These are phyloP conservation scores for Artemisiospiza belli DNA, from an alignment of 2,113 vertebrate species.

Conservation along the genomic window DNA sequence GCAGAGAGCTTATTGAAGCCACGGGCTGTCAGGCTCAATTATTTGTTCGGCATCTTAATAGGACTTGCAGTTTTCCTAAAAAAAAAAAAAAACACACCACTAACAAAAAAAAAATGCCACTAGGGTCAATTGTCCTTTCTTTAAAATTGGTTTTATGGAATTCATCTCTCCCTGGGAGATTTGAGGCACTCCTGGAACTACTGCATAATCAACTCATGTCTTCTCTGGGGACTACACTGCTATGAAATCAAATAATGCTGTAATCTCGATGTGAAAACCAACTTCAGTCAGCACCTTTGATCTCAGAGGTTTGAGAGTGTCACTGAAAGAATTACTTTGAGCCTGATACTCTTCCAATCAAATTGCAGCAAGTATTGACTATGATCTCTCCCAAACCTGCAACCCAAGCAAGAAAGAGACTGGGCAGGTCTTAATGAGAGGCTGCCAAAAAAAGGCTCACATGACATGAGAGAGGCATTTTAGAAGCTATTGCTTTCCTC, in stretches of 20 bases:
- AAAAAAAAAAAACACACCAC: not conserved
- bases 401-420: not conserved
- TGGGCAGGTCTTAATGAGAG: not conserved
- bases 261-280: slow-evolving; percentile 35
- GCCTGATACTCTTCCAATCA: not conserved
- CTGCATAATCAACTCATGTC: slow-evolving; percentile 24
- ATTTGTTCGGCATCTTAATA: slow-evolving; percentile 8
- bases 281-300: slow-evolving; percentile 53
- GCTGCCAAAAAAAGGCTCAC: not conserved
- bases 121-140: slow-evolving; percentile 23
- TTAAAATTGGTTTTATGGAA: slow-evolving; percentile 41
- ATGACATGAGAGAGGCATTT: not conserved
- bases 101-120: not conserved
- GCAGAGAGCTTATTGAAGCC: not conserved
- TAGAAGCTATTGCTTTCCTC: not conserved
- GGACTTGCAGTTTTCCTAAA: not conserved
- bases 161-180: not conserved
- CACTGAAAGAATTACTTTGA: slow-evolving; percentile 23
- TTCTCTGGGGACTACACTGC: slow-evolving; percentile 21
- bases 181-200: slow-evolving; percentile 33
- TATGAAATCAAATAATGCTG: slow-evolving; percentile 48
- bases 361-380: not conserved
- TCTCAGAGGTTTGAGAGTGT: not conserved
- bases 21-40: not conserved
- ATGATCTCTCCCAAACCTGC: not conserved